Evolutionary conservation across 2,888 invertebrate genomes (phyloP), one percentile per base, ranked within the genome.

Genomic region (Sminthurinus aureus): DNA sequence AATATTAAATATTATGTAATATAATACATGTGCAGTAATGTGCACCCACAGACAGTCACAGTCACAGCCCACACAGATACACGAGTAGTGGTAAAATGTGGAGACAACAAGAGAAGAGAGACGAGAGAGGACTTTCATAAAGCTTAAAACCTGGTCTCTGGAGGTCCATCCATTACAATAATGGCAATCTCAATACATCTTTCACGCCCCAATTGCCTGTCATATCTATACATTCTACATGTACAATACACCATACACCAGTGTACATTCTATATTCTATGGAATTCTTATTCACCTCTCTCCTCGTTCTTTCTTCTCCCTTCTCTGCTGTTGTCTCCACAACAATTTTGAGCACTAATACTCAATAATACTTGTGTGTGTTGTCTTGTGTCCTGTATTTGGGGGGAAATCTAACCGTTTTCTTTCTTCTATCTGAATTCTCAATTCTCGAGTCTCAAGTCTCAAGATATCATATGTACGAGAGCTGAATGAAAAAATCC

Each of bases 141-240:
- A 38, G 38, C 38, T 6, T 38, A 69, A 66, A 83, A 67, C 52
- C 77, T 26, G 66, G 22, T 69, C 81, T 69, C 81, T 71, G 20
- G 77, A 80, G 83, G 51, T 75, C 69, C 83, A 83, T 83, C 83
- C 74, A 83, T 80, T 75, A 83, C 76, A 81, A 81, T 81, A 76
- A 83, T 83, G 75, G 76, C 81, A 81, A 69, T 83, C 83, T 80
- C 64, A 64, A 77, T 77, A 77, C 64, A 81, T 74, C 71, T 52
- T 50, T 71, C 77, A 80, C 73, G 75, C 76, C 81, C 80, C 80
- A 83, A 81, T 83, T 83, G 81, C 83, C 80, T 76, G 52, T 58
- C 20, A 76, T 51, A 76, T 38, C 50, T 76, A 15, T 64, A 18
- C 77, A 50, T 4, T 22, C 2, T 24, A 76, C 11, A 76, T 51